Evolutionary conservation across 53 echinoderm and acorn worm species (phyloP).

Genomic region (Temnopleurus reevesii): DNA sequence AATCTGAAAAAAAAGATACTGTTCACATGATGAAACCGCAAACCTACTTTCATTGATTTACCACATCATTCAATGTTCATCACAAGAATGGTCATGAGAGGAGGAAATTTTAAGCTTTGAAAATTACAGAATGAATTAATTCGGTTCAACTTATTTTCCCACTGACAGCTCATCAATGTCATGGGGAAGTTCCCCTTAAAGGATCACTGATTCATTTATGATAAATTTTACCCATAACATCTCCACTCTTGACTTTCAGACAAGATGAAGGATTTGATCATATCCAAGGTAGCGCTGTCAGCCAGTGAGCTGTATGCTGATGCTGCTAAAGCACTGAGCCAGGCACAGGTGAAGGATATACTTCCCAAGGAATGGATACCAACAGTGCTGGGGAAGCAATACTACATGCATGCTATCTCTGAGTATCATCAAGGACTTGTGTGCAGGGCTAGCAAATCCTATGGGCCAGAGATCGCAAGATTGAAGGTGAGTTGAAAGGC

Average conservation of each 20-base stretch:
- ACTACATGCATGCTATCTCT: slow-evolving; percentile 77
- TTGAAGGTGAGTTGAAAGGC: slow-evolving; percentile 62
- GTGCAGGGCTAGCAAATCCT: slow-evolving; percentile 63
- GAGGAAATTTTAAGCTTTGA: too few relatives aligned
- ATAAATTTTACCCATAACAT: too few relatives aligned
- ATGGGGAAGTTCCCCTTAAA: too few relatives aligned
- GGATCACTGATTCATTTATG: too few relatives aligned
- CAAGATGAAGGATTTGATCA: slow-evolving; percentile 86
- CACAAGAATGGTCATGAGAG: too few relatives aligned
- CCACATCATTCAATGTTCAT: too few relatives aligned
- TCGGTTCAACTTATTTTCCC: too few relatives aligned
- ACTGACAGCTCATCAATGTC: too few relatives aligned
- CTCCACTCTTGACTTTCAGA: slow-evolving; percentile 54
- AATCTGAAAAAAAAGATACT: too few relatives aligned
- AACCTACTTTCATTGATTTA: too few relatives aligned
- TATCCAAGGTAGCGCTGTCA: slow-evolving; percentile 81
- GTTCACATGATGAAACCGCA: too few relatives aligned
- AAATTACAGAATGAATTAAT: too few relatives aligned
- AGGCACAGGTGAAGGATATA: slow-evolving; percentile 51
- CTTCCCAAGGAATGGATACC: slow-evolving; percentile 88
- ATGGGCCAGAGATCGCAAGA: slow-evolving; percentile 83
- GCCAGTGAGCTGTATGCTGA: slow-evolving; percentile 79
- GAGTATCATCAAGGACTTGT: slow-evolving; percentile 85
- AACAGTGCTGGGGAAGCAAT: slow-evolving; percentile 73
- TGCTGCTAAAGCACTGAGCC: slow-evolving; percentile 65